Percentiles rank a stretch among this genome's conserved stretches.
Conservation (phyloP, 2,797 vertebrate species). For the Todus mexicanus region DNA sequence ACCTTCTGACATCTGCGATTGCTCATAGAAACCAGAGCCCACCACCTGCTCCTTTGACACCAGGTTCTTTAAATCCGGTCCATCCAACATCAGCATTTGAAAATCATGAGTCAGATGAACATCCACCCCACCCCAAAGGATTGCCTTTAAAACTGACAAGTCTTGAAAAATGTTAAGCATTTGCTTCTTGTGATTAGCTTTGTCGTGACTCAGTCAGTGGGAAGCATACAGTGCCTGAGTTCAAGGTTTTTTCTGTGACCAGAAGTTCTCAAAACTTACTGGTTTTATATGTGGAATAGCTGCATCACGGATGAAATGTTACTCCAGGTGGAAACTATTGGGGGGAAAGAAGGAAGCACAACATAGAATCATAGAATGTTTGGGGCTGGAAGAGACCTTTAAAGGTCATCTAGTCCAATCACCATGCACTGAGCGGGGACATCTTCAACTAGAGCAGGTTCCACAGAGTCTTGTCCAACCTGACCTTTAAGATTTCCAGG, state of each 20-base stretch:
- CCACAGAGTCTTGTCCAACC: not conserved
- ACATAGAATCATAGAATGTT: not conserved
- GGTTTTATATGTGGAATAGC: not conserved
- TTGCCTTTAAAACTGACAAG: not conserved
- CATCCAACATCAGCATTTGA: not conserved
- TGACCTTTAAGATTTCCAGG: not conserved
- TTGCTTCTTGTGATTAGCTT: not conserved
- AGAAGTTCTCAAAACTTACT: not conserved
- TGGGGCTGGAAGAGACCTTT: not conserved
- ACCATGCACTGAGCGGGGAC: not conserved
- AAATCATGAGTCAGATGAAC: not conserved
- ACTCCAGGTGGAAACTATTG: not conserved
- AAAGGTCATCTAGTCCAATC: not conserved
- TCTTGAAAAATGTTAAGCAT: not conserved
- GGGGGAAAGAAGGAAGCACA: not conserved
- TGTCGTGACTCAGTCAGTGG: not conserved
- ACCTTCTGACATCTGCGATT: not conserved
- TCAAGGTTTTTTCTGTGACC: not conserved
- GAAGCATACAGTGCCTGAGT: not conserved
- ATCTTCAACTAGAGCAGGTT: not conserved
- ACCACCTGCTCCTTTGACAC: not conserved
- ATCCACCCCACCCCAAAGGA: not conserved
- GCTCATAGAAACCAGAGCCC: not conserved
- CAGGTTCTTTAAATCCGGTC: not conserved
- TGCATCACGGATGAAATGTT: not conserved